Percentiles rank a stretch among this genome's conserved stretches.
Conservation (phyloP, 2,113 vertebrate species). For the Furnarius figulus region DNA sequence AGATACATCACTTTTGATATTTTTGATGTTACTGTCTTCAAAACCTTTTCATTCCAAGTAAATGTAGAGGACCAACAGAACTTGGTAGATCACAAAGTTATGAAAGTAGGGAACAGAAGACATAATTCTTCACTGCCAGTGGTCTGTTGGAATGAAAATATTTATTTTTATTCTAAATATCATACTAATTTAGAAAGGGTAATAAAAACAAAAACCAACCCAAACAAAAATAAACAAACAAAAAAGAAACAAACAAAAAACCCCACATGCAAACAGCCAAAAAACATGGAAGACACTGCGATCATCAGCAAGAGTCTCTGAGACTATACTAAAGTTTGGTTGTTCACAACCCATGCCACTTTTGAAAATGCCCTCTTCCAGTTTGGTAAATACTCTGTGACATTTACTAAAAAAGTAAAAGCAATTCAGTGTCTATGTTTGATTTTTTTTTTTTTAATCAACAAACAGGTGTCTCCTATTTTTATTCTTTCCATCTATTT, state of each 20-base stretch:
- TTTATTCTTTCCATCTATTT: neutral
- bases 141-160: neutral
- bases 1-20: neutral
- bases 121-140: neutral
- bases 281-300: neutral
- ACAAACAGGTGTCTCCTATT: neutral
- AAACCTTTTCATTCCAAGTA: neutral
- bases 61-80: neutral
- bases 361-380: neutral
- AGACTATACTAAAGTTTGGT: neutral
- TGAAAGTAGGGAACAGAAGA: neutral
- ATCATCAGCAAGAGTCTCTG: neutral
- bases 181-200: neutral
- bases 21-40: neutral
- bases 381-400: neutral
- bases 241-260: too few relatives aligned
- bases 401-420: neutral
- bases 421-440: neutral
- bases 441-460: neutral
- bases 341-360: neutral
- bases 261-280: fast-evolving
- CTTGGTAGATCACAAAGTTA: neutral
- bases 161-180: neutral
- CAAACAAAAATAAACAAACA: neutral
- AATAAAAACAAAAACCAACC: neutral